phyloP scores from a whole-genome alignment of 2,797 vertebrate species.

The Neopelma chrysocephalum region DNA sequence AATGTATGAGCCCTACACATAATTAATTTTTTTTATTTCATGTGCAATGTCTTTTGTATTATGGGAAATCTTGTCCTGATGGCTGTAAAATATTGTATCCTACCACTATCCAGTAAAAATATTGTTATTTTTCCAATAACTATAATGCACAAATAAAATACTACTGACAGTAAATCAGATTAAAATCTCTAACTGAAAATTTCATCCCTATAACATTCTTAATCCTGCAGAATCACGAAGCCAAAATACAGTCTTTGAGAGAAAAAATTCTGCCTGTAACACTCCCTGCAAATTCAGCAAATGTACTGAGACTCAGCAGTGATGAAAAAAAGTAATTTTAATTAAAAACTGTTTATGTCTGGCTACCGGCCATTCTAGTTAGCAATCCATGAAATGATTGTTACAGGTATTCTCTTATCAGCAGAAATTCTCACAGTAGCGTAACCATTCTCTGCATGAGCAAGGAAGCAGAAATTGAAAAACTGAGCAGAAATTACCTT shows the following conservation, averaged over 20 bases:
- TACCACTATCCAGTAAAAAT: background rate
- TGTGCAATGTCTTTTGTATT: background rate
- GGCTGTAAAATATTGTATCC: background rate
- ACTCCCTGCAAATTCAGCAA: conserved; percentile 30
- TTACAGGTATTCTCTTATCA: conserved; percentile 23
- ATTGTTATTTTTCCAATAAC: background rate
- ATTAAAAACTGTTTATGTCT: background rate
- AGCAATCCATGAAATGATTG: conserved; percentile 18
- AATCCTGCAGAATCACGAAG: background rate
- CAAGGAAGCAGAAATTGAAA: conserved; percentile 42
- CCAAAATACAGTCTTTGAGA: background rate
- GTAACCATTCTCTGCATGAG: background rate
- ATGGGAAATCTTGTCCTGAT: background rate
- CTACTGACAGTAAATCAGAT: background rate
- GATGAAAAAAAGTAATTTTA: conserved; percentile 31
- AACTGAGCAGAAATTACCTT: conserved; percentile 23
- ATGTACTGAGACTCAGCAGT: background rate
- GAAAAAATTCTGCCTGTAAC: background rate
- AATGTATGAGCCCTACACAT: background rate
- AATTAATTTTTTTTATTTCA: background rate
- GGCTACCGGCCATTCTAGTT: conserved; percentile 11
- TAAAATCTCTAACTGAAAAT: background rate
- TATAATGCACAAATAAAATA: background rate
- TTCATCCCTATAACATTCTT: background rate
- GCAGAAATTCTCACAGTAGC: conserved; percentile 26